Percentiles rank a stretch among this genome's conserved stretches.
Conservation (phyloP, 2,888 invertebrate genomes). For the Synergus japonicus region DNA sequence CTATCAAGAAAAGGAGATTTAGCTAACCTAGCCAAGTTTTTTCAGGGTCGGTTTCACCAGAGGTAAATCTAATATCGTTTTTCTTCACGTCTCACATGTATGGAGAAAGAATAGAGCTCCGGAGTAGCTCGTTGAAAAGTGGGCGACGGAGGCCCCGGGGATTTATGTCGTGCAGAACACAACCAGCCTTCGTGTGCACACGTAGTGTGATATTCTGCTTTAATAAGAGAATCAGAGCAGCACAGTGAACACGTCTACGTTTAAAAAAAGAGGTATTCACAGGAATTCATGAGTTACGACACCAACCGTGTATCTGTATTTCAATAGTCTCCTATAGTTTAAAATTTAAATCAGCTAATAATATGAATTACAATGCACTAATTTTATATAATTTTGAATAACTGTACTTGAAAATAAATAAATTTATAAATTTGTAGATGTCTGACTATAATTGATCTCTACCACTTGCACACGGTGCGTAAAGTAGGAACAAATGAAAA, state of each 20-base stretch:
- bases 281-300: conserved; percentile 10
- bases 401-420: too few relatives aligned
- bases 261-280: conserved; percentile 12
- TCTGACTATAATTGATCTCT: too few relatives aligned
- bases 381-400: too few relatives aligned
- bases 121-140: conserved; percentile 59
- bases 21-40: conserved; percentile 15
- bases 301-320: not conserved
- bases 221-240: conserved; percentile 52
- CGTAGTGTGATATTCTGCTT: conserved; percentile 46
- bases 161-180: conserved; percentile 50
- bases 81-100: conserved; percentile 54
- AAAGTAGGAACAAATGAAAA: too few relatives aligned
- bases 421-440: too few relatives aligned
- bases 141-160: conserved; percentile 51
- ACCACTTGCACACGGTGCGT: too few relatives aligned
- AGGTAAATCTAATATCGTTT: conserved; percentile 63
- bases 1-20: not conserved
- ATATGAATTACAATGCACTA: too few relatives aligned
- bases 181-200: conserved; percentile 46
- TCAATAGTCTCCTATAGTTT: conserved; percentile 24
- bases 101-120: conserved; percentile 57
- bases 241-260: conserved; percentile 32
- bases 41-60: conserved; percentile 36
- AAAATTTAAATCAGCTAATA: not conserved